Evolutionary conservation across 2,888 invertebrate genomes (phyloP).

Genomic region (Drosophila ezoana): DNA sequence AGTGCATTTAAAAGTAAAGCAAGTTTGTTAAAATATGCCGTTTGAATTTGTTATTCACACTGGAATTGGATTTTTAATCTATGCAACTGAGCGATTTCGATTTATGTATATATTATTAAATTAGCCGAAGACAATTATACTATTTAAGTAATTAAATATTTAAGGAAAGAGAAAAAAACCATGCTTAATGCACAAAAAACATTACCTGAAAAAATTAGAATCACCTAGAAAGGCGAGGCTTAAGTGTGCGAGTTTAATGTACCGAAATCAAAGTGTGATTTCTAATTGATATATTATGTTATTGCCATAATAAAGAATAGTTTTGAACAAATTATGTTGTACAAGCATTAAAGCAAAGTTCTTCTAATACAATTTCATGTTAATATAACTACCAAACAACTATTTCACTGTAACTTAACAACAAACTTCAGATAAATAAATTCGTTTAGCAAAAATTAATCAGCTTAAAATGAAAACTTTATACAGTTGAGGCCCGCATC

Average conservation of each 20-base stretch:
- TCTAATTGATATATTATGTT: too few species aligned
- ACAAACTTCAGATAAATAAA: constrained; percentile 4
- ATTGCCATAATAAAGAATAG: too few species aligned
- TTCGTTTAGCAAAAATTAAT: constrained; percentile 35
- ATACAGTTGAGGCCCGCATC: not conserved
- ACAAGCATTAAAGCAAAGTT: not conserved
- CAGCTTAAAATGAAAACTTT: constrained; percentile 34
- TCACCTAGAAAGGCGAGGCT: not conserved
- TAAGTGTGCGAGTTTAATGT: too few species aligned
- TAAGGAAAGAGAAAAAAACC: too few species aligned
- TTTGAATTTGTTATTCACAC: not conserved
- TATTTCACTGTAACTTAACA: not conserved
- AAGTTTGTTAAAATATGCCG: constrained; percentile 21
- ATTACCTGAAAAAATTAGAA: not conserved
- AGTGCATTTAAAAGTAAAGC: constrained; percentile 56
- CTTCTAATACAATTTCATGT: too few species aligned
- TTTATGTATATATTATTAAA: too few species aligned
- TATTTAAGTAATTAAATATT: too few species aligned
- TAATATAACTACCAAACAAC: not conserved
- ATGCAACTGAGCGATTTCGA: not conserved
- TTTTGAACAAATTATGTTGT: too few species aligned
- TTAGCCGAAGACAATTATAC: too few species aligned
- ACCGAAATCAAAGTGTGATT: not conserved
- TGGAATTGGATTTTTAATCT: not conserved
- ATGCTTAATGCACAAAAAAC: too few species aligned